Percentiles rank a stretch among this genome's conserved stretches.
phyloP scores from a whole-genome alignment of 2,797 vertebrate species.

The Champsocephalus esox region DNA sequence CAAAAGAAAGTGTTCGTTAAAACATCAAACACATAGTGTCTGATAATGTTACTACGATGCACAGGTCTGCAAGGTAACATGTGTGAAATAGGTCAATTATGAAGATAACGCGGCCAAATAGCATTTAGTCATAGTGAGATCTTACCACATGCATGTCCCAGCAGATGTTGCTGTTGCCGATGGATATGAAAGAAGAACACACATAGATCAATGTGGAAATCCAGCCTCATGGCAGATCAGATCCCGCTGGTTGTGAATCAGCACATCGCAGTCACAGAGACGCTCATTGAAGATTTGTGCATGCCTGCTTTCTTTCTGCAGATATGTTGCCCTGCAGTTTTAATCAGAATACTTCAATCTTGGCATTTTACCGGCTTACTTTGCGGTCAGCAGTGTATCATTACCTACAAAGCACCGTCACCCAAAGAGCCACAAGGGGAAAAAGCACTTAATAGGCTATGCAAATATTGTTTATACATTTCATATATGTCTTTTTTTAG shows the following conservation, averaged over 20 bases:
- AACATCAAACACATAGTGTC: not conserved
- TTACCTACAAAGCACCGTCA: too few relatives aligned
- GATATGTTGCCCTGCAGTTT: not conserved
- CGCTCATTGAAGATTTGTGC: not conserved
- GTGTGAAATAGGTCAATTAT: constrained; percentile 46
- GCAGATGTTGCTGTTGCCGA: constrained; percentile 38
- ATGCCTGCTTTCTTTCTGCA: not conserved
- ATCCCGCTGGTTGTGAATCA: constrained; percentile 35
- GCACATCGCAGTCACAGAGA: not conserved
- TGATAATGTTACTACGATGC: not conserved
- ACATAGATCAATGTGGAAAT: constrained; percentile 22
- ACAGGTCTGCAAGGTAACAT: constrained; percentile 10
- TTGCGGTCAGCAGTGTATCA: not conserved
- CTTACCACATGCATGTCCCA: constrained; percentile 61
- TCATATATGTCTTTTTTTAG: too few relatives aligned
- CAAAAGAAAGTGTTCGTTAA: constrained; percentile 2
- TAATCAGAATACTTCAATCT: not conserved
- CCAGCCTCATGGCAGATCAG: constrained; percentile 25
- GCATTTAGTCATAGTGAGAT: constrained; percentile 47
- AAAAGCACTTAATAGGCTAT: too few relatives aligned
- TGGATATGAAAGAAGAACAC: constrained; percentile 10
- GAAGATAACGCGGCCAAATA: constrained; percentile 22
- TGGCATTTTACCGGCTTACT: not conserved
- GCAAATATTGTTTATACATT: too few relatives aligned
- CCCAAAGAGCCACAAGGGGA: too few relatives aligned